Evolutionary conservation across 2,888 invertebrate genomes (phyloP).

Genomic region (Philopedon plagiatum): DNA sequence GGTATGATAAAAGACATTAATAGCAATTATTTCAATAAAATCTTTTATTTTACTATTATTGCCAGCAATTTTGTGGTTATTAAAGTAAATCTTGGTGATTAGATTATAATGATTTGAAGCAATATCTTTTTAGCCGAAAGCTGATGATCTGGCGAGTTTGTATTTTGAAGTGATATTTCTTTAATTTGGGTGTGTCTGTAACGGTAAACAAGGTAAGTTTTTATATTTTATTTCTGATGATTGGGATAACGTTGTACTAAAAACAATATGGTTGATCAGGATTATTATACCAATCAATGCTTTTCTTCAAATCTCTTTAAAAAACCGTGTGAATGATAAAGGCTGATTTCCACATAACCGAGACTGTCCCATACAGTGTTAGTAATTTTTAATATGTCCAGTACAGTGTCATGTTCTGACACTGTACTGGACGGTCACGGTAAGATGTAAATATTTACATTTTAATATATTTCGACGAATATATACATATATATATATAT

Average conservation of each 20-base stretch:
- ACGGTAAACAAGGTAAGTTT: not conserved
- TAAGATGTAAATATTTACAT: too few relatives aligned
- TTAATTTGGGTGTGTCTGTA: not conserved
- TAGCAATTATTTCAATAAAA: not conserved
- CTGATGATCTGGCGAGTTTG: not conserved
- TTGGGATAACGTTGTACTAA: too few relatives aligned
- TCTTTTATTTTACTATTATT: constrained; percentile 2
- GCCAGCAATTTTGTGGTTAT: not conserved
- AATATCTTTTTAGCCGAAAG: not conserved
- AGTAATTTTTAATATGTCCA: too few relatives aligned
- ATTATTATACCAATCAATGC: too few relatives aligned
- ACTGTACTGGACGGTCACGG: too few relatives aligned
- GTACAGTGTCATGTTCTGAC: too few relatives aligned
- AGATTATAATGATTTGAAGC: constrained; percentile 1
- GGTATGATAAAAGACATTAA: not conserved
- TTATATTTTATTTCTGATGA: not conserved
- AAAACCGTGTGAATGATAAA: too few relatives aligned
- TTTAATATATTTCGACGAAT: not conserved
- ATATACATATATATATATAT: not conserved
- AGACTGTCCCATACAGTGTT: too few relatives aligned
- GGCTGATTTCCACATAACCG: too few relatives aligned
- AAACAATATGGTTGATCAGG: too few relatives aligned
- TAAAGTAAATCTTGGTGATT: not conserved
- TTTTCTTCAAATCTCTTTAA: too few relatives aligned
- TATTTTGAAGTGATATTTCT: not conserved